phyloP scores from a whole-genome alignment of 2,888 invertebrate genomes.

The Melinopterus prodromus region DNA sequence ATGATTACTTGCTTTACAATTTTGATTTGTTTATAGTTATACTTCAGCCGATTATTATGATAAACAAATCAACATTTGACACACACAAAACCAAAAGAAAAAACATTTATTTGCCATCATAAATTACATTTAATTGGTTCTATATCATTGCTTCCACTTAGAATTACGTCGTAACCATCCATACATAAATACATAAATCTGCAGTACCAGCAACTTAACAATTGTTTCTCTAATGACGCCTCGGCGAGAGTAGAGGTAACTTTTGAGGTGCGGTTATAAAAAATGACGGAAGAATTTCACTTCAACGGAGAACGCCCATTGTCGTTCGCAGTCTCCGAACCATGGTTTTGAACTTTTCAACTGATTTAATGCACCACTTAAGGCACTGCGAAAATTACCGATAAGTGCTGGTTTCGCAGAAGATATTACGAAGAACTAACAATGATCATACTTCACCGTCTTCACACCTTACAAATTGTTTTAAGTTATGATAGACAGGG shows the following conservation, averaged over 20 bases:
- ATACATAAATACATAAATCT: background rate
- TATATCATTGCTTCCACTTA: too few species aligned
- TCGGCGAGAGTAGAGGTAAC: background rate
- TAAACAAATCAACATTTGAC: too few species aligned
- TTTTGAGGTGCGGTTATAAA: background rate
- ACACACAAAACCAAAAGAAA: too few species aligned
- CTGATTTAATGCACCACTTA: background rate
- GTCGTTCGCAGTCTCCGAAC: background rate
- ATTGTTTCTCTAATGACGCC: background rate
- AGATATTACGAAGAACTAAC: background rate
- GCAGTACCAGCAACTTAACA: background rate
- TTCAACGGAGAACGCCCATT: background rate
- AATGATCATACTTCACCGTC: background rate
- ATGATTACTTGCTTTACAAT: too few species aligned
- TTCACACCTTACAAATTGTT: background rate
- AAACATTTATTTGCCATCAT: too few species aligned
- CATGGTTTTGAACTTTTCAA: background rate
- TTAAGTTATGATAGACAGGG: background rate
- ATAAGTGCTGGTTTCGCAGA: background rate
- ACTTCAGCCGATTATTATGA: too few species aligned
- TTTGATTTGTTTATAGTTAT: too few species aligned
- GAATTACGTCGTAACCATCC: background rate
- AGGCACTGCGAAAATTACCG: background rate
- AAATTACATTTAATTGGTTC: too few species aligned
- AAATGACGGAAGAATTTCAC: background rate